Evolutionary conservation across 2,888 invertebrate genomes (phyloP), one percentile per base, ranked within the genome.

Genomic region (Julus scanicus): DNA sequence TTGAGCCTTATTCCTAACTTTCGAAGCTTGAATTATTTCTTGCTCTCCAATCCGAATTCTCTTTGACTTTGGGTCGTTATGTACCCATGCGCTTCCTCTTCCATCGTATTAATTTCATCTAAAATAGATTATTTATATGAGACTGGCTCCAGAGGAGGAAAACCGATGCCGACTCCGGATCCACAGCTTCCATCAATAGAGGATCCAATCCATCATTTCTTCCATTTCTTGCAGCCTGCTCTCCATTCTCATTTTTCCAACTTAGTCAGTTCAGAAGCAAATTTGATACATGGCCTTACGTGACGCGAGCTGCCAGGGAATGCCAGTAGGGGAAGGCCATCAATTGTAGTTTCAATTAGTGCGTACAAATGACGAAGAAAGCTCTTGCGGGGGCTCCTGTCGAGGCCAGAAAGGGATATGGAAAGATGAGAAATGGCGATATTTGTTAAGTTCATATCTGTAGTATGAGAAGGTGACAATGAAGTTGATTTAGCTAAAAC

Each of bases 81-180:
- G 57, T 57, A 57, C n/a, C n/a, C 1, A 2, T n/a, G 9, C 4
- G 57, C n/a, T n/a, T 57, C 57, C 57, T 15, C 57, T n/a, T n/a
- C 57, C 57, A 1, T 57, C 57, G 57, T 57, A 57, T 57, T 57
- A 57, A 57, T 57, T 57, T 57, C 57, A 57, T 57, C 57, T 57
- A 57, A 57, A 57, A 57, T 57, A 57, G 57, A 57, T 57, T 57
- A 57, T 57, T 57, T 57, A 57, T 57, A 57, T n/a, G 57, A 57
- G n/a, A 57, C 57, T 57, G 57, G 57, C 57, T 57, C 57, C 57
- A 1, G 57, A 57, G 57, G 57, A 57, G 57, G 57, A n/a, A 57
- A 53, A 11, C 53, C 53, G 53, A 53, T 53, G 53, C 53, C n/a
- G n/a, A n/a, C n/a, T n/a, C n/a, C n/a, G n/a, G n/a, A n/a, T n/a